Evolutionary conservation across 2,888 invertebrate species (phyloP).

Genomic region (Synanthedon myopaeformis): DNA sequence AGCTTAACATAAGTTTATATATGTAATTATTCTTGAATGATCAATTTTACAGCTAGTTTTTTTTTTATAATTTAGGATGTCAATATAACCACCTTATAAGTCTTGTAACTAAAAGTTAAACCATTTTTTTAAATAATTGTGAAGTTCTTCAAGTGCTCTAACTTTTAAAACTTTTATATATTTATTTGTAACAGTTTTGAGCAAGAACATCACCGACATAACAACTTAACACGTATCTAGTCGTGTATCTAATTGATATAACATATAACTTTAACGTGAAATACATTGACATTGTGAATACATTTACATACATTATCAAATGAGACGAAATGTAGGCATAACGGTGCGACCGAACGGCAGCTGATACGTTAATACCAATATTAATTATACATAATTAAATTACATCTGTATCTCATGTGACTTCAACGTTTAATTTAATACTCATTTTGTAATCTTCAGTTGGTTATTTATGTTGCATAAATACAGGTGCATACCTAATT

Average conservation of each 20-base stretch:
- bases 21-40: no score
- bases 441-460: background rate
- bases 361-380: background rate
- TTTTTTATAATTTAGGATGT: no score
- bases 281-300: background rate
- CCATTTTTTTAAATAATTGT: no score
- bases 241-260: background rate
- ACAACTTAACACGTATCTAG: no score
- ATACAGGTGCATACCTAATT: slow-evolving; percentile 17
- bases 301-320: background rate
- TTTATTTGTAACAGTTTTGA: no score
- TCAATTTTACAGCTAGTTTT: no score
- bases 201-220: no score
- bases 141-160: no score
- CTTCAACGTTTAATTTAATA: slow-evolving; percentile 1
- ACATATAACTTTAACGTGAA: background rate
- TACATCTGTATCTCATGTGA: background rate
- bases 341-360: background rate
- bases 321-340: background rate
- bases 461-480: slow-evolving; percentile 7
- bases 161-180: no score
- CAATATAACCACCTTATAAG: no score
- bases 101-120: no score
- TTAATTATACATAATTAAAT: slow-evolving; percentile 1
- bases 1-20: no score